Evolutionary conservation across 1,140 invertebrate species (phyloP).

Genomic region (Homalodisca vitripennis): DNA sequence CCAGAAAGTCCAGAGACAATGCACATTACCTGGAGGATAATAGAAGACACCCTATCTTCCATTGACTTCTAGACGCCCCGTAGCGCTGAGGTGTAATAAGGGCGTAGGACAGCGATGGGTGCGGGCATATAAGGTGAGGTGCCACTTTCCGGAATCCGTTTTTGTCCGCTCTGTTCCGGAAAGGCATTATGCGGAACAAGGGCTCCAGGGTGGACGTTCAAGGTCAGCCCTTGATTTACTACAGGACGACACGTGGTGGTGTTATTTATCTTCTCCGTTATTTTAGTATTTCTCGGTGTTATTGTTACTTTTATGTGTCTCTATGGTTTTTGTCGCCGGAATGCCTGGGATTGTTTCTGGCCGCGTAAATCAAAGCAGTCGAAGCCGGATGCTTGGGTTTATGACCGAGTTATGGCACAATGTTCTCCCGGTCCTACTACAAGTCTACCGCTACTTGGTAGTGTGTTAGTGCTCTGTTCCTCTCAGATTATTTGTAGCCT

Average conservation of each 20-base stretch:
- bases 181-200: background rate
- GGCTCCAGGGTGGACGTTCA: background rate
- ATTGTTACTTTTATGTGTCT: conserved; percentile 12
- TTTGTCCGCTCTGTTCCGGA: conserved; percentile 1
- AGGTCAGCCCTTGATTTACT: background rate
- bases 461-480: too few species aligned
- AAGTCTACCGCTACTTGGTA: too few species aligned
- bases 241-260: background rate
- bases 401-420: conserved; percentile 1
- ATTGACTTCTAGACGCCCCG: background rate
- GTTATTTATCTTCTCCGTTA: conserved; percentile 14
- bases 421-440: too few species aligned
- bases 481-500: too few species aligned
- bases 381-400: background rate
- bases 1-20: too few species aligned
- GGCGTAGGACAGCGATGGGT: too few species aligned
- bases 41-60: background rate
- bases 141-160: conserved; percentile 11
- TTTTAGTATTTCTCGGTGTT: conserved; percentile 7
- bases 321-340: conserved; percentile 2
- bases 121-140: too few species aligned
- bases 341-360: background rate
- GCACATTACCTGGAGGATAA: too few species aligned
- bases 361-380: conserved; percentile 16
- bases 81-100: background rate